Conservation (phyloP, 2,797 vertebrate species). For the Centroberyx gerrardi region DNA sequence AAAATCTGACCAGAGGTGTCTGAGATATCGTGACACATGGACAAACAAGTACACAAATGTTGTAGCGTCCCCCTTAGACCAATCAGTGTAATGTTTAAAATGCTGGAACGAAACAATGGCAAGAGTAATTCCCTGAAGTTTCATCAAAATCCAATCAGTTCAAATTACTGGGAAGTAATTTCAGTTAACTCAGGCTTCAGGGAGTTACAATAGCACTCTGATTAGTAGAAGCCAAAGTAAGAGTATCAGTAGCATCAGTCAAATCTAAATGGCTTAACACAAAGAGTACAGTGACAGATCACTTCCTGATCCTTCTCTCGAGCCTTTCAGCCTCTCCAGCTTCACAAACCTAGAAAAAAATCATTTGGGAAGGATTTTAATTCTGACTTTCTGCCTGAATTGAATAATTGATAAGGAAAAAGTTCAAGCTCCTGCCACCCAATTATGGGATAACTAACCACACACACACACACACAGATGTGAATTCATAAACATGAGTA, state of each 20-base stretch:
- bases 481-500: too few species aligned
- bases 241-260: conserved; percentile 1
- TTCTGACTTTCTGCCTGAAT: conserved; percentile 19
- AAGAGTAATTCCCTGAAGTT: too few species aligned
- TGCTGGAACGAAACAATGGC: too few species aligned
- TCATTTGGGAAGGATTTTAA: conserved; percentile 31
- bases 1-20: too few species aligned
- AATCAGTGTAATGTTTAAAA: too few species aligned
- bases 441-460: background rate
- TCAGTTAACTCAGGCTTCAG: conserved; percentile 14
- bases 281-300: background rate
- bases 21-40: too few species aligned
- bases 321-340: background rate
- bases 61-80: too few species aligned
- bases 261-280: conserved; percentile 1
- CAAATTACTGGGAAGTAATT: background rate
- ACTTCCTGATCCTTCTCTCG: conserved; percentile 7
- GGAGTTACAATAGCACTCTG: conserved; percentile 4
- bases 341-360: conserved; percentile 24
- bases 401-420: conserved; percentile 54
- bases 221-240: conserved; percentile 14
- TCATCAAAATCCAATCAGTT: background rate
- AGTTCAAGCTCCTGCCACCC: conserved; percentile 16
- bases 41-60: too few species aligned
- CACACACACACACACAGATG: background rate